phyloP scores from a whole-genome alignment of 2,888 invertebrate species.

The Tholera decimalis region DNA sequence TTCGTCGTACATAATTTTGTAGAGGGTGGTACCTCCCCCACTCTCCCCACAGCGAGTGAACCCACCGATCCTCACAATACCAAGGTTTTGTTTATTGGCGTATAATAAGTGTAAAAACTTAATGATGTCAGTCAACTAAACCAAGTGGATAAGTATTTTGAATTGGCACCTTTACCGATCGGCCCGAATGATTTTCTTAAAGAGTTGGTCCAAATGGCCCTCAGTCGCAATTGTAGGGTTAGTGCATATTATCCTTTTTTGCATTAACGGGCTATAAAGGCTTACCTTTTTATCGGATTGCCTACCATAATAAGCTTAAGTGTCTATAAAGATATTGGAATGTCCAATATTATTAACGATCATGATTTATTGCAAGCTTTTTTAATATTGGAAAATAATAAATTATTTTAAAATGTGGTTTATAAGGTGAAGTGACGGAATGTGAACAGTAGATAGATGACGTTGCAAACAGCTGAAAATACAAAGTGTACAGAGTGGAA shows the following conservation, averaged over 20 bases:
- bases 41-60: conserved; percentile 77
- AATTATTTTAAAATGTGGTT: conserved; percentile 38
- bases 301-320: conserved; percentile 60
- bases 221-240: conserved; percentile 41
- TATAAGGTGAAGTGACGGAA: conserved; percentile 12
- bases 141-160: conserved; percentile 49
- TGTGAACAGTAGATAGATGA: conserved; percentile 14
- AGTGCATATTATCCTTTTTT: conserved; percentile 51
- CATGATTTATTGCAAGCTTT: conserved; percentile 50
- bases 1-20: conserved; percentile 92
- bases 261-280: conserved; percentile 51
- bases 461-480: conserved; percentile 32
- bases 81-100: conserved; percentile 89
- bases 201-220: conserved; percentile 15
- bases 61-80: conserved; percentile 88
- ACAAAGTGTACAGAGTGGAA: conserved; percentile 17
- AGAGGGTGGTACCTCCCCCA: conserved; percentile 83
- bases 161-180: conserved; percentile 26
- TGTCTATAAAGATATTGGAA: conserved; percentile 59
- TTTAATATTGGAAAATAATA: conserved; percentile 48
- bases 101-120: conserved; percentile 82
- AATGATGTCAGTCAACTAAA: conserved; percentile 64
- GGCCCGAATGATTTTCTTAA: conserved; percentile 44
- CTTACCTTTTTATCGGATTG: conserved; percentile 49
- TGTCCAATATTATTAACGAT: conserved; percentile 48